phyloP scores from a whole-genome alignment of 2,113 vertebrate species.

The Aspiorhynchus laticeps region DNA sequence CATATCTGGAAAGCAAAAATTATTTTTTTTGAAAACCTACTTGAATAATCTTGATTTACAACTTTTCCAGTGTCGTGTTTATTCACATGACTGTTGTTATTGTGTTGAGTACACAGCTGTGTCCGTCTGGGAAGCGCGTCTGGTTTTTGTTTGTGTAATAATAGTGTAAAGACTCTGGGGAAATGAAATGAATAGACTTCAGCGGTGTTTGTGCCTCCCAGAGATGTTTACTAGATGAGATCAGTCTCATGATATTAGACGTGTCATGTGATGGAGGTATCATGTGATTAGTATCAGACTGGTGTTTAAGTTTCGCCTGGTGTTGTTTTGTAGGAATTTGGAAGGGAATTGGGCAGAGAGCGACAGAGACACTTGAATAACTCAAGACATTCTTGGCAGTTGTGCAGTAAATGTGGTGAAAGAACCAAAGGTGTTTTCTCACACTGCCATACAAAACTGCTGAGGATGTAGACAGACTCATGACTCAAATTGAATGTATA shows the following conservation, averaged over 20 bases:
- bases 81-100: neutral
- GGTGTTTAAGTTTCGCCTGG: neutral
- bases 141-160: neutral
- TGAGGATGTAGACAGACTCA: too few species aligned
- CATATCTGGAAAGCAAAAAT: too few species aligned
- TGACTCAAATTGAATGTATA: too few species aligned
- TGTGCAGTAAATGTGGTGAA: neutral
- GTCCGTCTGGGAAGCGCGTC: neutral
- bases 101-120: neutral
- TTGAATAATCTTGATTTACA: neutral
- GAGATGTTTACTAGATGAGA: neutral
- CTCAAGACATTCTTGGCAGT: neutral
- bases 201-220: neutral
- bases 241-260: neutral
- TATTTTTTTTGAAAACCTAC: neutral
- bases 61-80: neutral
- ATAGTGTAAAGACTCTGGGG: neutral
- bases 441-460: neutral
- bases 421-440: neutral
- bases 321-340: neutral
- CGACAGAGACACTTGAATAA: neutral
- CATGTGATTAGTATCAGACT: conserved; percentile 24
- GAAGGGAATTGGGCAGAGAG: neutral
- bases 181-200: neutral
- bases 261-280: conserved; percentile 2